These are phyloP conservation scores for rat (Rattus norvegicus) DNA, from an alignment of 2,113 vertebrate genomes.

Conservation along the genomic window GRCr8 NC_086032.1:40874001-40874500, in stretches of 20 bases:
- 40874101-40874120: neutral
- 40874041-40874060: neutral
- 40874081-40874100: neutral
- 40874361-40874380: neutral
- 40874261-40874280: neutral
- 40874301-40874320: neutral
- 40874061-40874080: neutral
- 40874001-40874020: neutral
- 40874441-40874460: neutral
- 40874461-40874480: neutral
- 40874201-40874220: neutral
- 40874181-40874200: neutral
- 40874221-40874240: neutral
- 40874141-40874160: neutral
- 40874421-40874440: neutral
- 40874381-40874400: neutral
- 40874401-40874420: fast-evolving
- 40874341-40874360: neutral
- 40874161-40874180: no score
- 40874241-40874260: fast-evolving
- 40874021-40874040: neutral
- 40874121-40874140: neutral
- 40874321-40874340: fast-evolving
- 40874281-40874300: neutral
- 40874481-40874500: conserved; percentile 4